Evolutionary conservation across 2,797 vertebrate species (phyloP).

Genomic region (Syngnathus acus): DNA sequence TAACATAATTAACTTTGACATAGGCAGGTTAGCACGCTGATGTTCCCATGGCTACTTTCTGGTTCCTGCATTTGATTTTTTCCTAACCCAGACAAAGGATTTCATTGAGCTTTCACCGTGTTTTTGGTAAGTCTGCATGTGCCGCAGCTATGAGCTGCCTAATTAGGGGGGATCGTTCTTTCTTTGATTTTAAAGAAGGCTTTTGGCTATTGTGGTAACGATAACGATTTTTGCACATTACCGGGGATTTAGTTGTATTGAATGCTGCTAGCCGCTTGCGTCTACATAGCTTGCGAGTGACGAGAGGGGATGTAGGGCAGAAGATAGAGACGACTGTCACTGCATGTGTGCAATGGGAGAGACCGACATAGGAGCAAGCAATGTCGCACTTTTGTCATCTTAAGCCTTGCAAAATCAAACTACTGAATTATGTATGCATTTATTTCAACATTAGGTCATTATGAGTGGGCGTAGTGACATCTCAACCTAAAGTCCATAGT

Average conservation of each 20-base stretch:
- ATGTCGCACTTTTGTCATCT: background rate
- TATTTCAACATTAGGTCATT: background rate
- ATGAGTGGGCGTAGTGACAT: background rate
- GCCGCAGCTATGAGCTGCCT: conserved; percentile 50
- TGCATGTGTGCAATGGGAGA: conserved; percentile 20
- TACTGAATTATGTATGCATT: background rate
- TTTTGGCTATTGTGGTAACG: background rate
- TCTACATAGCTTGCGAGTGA: conserved; percentile 30
- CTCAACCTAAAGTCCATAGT: background rate
- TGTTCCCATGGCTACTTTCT: conserved; percentile 1
- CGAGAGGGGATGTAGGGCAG: conserved; percentile 51
- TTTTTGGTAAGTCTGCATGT: conserved; percentile 55
- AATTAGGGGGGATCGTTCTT: conserved; percentile 28
- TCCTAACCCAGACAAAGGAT: conserved; percentile 26
- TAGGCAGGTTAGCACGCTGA: conserved; percentile 18
- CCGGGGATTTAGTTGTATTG: background rate
- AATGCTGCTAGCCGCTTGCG: conserved; percentile 25
- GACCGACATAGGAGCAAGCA: conserved; percentile 22
- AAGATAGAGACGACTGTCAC: conserved; percentile 13
- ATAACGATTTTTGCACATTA: background rate
- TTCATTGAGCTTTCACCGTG: conserved; percentile 31
- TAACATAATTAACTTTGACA: background rate
- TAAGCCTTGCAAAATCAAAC: background rate
- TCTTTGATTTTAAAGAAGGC: conserved; percentile 15
- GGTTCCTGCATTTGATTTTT: conserved; percentile 12